Evolutionary conservation across 2,888 invertebrate species (phyloP).

Genomic region (Lochmaea crataegi): DNA sequence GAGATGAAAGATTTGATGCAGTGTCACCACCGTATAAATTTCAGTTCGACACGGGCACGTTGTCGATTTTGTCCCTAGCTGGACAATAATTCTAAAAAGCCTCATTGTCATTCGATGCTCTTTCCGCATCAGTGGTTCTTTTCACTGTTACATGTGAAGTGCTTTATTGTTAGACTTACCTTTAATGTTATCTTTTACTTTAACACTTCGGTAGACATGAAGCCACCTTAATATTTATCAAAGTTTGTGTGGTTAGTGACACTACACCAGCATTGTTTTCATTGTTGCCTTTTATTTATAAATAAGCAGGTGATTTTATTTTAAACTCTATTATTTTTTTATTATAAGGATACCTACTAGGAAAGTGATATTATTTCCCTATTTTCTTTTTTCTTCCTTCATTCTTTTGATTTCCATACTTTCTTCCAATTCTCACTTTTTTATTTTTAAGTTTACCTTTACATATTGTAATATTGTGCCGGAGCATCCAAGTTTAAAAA

Average conservation of each 20-base stretch:
- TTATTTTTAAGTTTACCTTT: too few relatives aligned
- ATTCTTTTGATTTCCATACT: too few relatives aligned
- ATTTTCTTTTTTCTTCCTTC: too few relatives aligned
- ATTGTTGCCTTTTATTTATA: neutral
- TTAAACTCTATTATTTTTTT: neutral
- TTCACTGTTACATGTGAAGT: constrained; percentile 21
- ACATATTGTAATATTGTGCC: too few relatives aligned
- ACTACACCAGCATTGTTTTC: neutral
- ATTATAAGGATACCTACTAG: too few relatives aligned
- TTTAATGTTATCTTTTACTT: constrained; percentile 9
- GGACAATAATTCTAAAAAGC: constrained; percentile 20
- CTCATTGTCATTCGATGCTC: constrained; percentile 21
- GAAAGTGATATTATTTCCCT: too few relatives aligned
- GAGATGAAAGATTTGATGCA: constrained; percentile 29
- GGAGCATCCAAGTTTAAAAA: too few relatives aligned
- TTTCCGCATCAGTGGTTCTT: constrained; percentile 21
- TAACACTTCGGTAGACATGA: constrained; percentile 6
- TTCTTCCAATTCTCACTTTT: too few relatives aligned
- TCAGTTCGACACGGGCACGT: constrained; percentile 28
- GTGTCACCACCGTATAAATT: constrained; percentile 31
- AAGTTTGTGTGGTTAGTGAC: constrained; percentile 3
- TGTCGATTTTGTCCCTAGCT: constrained; percentile 22
- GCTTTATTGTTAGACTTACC: constrained; percentile 18
- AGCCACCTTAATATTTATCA: constrained; percentile 1
- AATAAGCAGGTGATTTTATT: neutral